A percentile compares a stretch with the other conserved stretches of the same genome.
Conservation (phyloP, 2,797 vertebrate genomes). For the Botia kubotai region DNA sequence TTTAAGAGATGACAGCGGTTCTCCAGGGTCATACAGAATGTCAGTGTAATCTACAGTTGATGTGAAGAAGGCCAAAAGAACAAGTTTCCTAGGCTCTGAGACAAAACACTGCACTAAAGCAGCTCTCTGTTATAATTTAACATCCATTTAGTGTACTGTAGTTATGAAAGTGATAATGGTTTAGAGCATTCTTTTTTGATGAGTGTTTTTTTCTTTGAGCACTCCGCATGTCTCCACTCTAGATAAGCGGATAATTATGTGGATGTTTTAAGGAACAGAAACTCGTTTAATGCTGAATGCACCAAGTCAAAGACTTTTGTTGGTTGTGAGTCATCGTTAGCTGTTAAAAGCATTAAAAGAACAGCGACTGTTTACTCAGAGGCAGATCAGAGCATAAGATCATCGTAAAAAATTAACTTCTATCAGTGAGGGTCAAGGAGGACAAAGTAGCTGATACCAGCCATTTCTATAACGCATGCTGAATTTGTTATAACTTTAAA, state of each 20-base stretch:
- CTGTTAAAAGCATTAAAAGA: slow-evolving; percentile 27
- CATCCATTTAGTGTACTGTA: slow-evolving; percentile 34
- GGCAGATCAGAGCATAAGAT: background rate
- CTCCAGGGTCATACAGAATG: background rate
- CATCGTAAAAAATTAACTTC: background rate
- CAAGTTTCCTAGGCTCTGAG: background rate
- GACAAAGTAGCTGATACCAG: background rate
- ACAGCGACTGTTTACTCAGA: background rate
- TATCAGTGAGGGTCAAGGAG: background rate
- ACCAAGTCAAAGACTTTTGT: slow-evolving; percentile 18
- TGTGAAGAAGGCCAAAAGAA: slow-evolving; percentile 1
- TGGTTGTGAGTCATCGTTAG: slow-evolving; percentile 11
- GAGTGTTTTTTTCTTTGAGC: slow-evolving; percentile 16
- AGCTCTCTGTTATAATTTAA: slow-evolving; percentile 28
- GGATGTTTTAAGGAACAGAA: slow-evolving; percentile 17
- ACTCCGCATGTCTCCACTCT: slow-evolving; percentile 21
- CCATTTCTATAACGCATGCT: too few relatives aligned
- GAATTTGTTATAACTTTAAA: too few relatives aligned
- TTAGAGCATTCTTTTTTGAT: slow-evolving; percentile 13
- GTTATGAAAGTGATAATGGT: slow-evolving; percentile 43
- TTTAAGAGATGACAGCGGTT: slow-evolving; percentile 20
- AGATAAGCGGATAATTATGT: slow-evolving; percentile 35
- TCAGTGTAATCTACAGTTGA: background rate
- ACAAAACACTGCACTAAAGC: slow-evolving; percentile 24
- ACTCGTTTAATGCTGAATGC: slow-evolving; percentile 5